Percentiles rank a stretch among this genome's conserved stretches.
phyloP scores from a whole-genome alignment of 2,797 vertebrate species.

The Lycodopsis pacificus region DNA sequence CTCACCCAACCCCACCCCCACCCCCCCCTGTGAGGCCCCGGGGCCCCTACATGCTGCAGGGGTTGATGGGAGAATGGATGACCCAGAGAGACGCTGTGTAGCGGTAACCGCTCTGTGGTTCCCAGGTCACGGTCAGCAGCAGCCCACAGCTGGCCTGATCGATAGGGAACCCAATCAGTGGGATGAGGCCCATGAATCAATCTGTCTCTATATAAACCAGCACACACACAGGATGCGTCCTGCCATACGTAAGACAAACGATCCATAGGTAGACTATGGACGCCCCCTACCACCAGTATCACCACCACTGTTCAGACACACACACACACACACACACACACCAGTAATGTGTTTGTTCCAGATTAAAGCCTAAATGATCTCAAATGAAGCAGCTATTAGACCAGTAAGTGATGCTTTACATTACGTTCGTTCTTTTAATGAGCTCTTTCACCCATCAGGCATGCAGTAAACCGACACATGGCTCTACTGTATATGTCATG shows the following conservation, averaged over 20 bases:
- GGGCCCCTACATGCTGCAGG: background rate
- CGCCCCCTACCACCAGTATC: background rate
- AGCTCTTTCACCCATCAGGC: background rate
- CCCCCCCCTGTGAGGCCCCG: background rate
- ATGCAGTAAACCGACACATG: background rate
- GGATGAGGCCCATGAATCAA: slow-evolving; percentile 77
- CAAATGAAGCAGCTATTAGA: background rate
- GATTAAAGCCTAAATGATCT: background rate
- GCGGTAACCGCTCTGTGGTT: slow-evolving; percentile 55
- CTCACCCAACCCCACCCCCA: background rate
- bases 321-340: too few relatives aligned
- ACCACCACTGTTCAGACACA: background rate
- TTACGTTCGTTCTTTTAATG: background rate
- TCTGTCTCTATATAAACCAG: slow-evolving; percentile 64
- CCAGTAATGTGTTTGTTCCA: background rate
- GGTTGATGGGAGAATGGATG: too few relatives aligned
- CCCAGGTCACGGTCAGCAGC: slow-evolving; percentile 46
- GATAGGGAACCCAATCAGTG: slow-evolving; percentile 70
- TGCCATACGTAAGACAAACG: slow-evolving; percentile 4
- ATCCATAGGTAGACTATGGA: background rate
- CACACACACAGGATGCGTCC: slow-evolving; percentile 8
- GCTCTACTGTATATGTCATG: background rate
- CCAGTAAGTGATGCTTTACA: background rate
- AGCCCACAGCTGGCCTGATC: slow-evolving; percentile 65
- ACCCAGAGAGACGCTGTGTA: background rate